These are phyloP conservation scores for Columba janthina DNA, from an alignment of 2,113 vertebrate genomes.

Conservation along the genomic window DNA sequence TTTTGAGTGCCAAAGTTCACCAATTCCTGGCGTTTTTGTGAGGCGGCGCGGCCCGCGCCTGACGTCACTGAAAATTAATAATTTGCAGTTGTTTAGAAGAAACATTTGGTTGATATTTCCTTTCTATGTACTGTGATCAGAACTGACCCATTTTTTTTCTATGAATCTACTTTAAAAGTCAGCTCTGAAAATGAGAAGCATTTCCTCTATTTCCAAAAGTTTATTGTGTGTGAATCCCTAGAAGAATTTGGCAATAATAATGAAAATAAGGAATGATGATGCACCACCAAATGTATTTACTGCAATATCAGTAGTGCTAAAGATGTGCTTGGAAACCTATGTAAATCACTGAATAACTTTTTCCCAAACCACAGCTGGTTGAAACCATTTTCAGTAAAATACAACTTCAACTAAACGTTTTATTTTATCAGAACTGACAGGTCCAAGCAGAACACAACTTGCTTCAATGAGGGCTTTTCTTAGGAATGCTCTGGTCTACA, in stretches of 20 bases:
- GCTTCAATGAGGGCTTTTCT: neutral
- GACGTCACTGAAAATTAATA: slow-evolving; percentile 63
- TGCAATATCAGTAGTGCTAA: slow-evolving; percentile 30
- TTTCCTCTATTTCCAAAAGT: slow-evolving; percentile 61
- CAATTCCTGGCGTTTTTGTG: neutral
- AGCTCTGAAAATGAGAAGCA: slow-evolving; percentile 59
- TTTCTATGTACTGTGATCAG: slow-evolving; percentile 18
- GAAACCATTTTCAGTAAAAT: slow-evolving; percentile 12
- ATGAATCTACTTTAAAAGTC: slow-evolving; percentile 46
- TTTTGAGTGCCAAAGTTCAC: neutral
- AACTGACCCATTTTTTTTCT: neutral
- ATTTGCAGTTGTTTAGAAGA: slow-evolving; percentile 70
- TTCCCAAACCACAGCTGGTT: slow-evolving; percentile 44
- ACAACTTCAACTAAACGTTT: neutral
- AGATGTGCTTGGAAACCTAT: slow-evolving; percentile 37
- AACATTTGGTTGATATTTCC: slow-evolving; percentile 67
- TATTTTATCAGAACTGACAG: neutral
- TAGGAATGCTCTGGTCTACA: neutral
- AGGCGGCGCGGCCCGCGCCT: neutral
- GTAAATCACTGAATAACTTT: slow-evolving; percentile 39
- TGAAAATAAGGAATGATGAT: slow-evolving; percentile 55
- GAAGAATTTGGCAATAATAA: slow-evolving; percentile 64
- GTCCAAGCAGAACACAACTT: neutral
- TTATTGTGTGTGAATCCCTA: slow-evolving; percentile 61
- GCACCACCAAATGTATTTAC: slow-evolving; percentile 46